phyloP scores from a whole-genome alignment of 2,113 vertebrate species.

The rat (Rattus norvegicus) region GRCr8 NC_086019.1:142697501-142698000 shows the following conservation, averaged over 20 bases:
- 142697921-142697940: slow-evolving; percentile 99
- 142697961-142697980: slow-evolving; percentile 99
- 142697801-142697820: not conserved
- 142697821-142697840: too few species aligned
- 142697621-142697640: not conserved
- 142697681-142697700: not conserved
- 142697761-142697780: fast-evolving
- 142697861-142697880: fast-evolving
- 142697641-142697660: not conserved
- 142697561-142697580: not conserved
- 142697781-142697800: not conserved
- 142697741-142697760: not conserved
- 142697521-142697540: not conserved
- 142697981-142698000: slow-evolving; percentile 99
- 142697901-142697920: slow-evolving; percentile 93
- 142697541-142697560: fast-evolving
- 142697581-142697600: not conserved
- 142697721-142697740: not conserved
- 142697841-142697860: not conserved
- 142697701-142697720: not conserved
- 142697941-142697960: slow-evolving; percentile 98
- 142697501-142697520: not conserved
- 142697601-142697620: not conserved
- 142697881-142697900: not conserved
- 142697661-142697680: not conserved